A percentile compares a stretch with the other conserved stretches of the same genome.
Evolutionary conservation across 2,888 invertebrate genomes (phyloP).

Genomic region (Drosophila quasianomalipes): DNA sequence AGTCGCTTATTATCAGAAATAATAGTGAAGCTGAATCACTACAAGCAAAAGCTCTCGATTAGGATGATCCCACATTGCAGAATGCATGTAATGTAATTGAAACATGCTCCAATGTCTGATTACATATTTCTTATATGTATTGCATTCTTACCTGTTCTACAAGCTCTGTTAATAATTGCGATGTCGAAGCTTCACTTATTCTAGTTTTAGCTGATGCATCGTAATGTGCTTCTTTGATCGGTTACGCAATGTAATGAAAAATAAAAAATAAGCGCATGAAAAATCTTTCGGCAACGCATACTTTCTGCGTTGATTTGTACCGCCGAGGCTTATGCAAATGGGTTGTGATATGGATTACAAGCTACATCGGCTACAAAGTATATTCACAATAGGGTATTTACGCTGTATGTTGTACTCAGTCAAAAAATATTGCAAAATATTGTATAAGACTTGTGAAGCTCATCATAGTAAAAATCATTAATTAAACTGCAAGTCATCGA

Average conservation of each 20-base stretch:
- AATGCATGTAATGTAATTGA: neutral
- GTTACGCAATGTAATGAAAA: neutral
- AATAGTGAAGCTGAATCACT: neutral
- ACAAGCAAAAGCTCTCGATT: neutral
- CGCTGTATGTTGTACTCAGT: neutral
- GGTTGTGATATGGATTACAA: neutral
- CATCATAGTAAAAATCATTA: slow-evolving; percentile 26
- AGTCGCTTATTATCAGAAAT: neutral
- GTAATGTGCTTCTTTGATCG: neutral
- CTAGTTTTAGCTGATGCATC: too few species aligned
- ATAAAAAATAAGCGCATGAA: neutral
- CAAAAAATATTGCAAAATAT: too few species aligned
- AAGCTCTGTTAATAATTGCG: neutral
- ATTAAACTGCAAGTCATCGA: slow-evolving; percentile 62
- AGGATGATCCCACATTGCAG: neutral
- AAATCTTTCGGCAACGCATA: neutral
- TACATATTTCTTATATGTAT: neutral
- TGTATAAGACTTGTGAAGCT: neutral
- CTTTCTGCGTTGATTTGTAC: neutral
- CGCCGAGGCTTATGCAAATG: neutral
- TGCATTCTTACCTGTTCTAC: neutral
- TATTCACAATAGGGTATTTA: neutral
- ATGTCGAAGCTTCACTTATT: neutral
- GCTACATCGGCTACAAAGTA: neutral
- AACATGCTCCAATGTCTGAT: neutral